These are phyloP conservation scores for Rhopilema esculentum DNA, from an alignment of 30 jellyfish, hydroid and myxozoan species.

Conservation along the genomic window DNA sequence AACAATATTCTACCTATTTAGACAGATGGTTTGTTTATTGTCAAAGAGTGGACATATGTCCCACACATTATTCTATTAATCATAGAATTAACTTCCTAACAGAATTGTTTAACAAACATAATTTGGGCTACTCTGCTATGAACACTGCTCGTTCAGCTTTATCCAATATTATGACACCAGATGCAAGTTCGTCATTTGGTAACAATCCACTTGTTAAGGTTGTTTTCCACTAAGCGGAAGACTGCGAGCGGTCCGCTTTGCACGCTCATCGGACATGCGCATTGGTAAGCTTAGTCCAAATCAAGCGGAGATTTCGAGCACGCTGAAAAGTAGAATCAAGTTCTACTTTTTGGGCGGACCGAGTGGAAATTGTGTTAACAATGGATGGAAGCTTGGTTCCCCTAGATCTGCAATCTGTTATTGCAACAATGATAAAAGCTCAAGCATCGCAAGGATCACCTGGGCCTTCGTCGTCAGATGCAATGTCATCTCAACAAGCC, in stretches of 20 bases:
- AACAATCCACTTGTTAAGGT: too few species aligned
- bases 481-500: background rate
- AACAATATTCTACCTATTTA: too few species aligned
- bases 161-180: too few species aligned
- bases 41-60: too few species aligned
- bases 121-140: too few species aligned
- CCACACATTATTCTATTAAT: too few species aligned
- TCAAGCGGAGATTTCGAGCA: slow-evolving; percentile 16
- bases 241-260: slow-evolving; percentile 24
- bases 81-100: too few species aligned
- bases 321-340: slow-evolving; percentile 35
- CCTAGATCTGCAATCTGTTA: slow-evolving; percentile 15
- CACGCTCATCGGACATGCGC: slow-evolving; percentile 31
- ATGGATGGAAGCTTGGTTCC: slow-evolving; percentile 25
- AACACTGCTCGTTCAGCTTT: too few species aligned
- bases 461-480: slow-evolving; percentile 10
- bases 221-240: slow-evolving; percentile 8
- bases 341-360: slow-evolving; percentile 9
- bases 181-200: too few species aligned
- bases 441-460: slow-evolving; percentile 26
- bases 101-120: too few species aligned
- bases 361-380: background rate
- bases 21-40: too few species aligned
- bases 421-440: slow-evolving; percentile 11
- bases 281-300: slow-evolving; percentile 6